A percentile compares a stretch with the other conserved stretches of the same genome.
Conservation (phyloP, 2,797 vertebrate genomes). For the Notolepis coatsorum region DNA sequence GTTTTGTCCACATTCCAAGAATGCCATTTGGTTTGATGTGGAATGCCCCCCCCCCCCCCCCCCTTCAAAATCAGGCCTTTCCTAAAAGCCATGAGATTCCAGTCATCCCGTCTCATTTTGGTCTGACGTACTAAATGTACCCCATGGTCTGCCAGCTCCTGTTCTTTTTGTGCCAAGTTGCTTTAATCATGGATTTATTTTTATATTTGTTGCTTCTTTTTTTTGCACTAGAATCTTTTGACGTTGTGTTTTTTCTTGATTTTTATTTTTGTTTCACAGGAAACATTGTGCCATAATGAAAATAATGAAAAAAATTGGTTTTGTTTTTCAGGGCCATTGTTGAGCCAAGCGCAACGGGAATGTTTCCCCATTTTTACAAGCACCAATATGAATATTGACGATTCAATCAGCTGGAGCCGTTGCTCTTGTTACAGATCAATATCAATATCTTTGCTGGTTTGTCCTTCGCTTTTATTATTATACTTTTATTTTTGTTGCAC, state of each 20-base stretch:
- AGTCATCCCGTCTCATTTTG: neutral
- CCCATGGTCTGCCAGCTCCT: constrained; percentile 2
- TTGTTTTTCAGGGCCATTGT: too few relatives aligned
- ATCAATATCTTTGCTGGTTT: neutral
- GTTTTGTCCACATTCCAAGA: constrained; percentile 36
- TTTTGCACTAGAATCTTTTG: constrained; percentile 28
- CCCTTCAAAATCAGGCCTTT: neutral
- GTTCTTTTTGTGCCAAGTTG: constrained; percentile 30
- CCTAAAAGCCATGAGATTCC: constrained; percentile 13
- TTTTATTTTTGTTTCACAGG: too few relatives aligned
- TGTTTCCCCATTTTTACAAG: too few relatives aligned
- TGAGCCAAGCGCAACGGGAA: too few relatives aligned
- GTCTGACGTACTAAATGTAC: constrained; percentile 1
- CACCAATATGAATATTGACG: too few relatives aligned
- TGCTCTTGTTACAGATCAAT: neutral
- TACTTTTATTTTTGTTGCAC: constrained; percentile 4
- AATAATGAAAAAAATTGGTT: too few relatives aligned
- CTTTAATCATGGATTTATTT: constrained; percentile 26
- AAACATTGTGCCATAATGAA: constrained; percentile 19
- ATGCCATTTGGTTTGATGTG: constrained; percentile 33
- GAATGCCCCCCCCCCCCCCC: constrained; percentile 24
- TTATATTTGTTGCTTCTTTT: too few relatives aligned
- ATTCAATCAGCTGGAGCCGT: neutral
- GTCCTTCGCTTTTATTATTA: too few relatives aligned
- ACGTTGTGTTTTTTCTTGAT: constrained; percentile 10